Base-by-base conservation (phyloP, 2,888 invertebrate genomes). In the Metallyticus violacea region DNA sequence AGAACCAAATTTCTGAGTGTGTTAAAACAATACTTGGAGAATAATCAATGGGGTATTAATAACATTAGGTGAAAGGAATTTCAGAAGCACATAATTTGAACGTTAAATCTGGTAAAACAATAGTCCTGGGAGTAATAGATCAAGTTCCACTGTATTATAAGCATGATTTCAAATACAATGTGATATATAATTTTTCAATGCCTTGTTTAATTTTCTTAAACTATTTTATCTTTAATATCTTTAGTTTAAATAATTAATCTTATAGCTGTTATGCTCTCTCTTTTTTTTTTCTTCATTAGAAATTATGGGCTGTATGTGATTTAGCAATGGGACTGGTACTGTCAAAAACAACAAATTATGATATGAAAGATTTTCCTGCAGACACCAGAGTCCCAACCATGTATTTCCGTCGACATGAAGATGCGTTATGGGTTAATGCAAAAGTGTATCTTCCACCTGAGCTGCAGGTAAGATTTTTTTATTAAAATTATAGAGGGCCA, bases 251-350 rank as follows among this genome's bases (percentile, higher is more conserved):
- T 9, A n/a, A 29, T 26, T 0, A 0, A 29, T 1, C 15, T 26
- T 26, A 27, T 3, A 81, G 3, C 4, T 29, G 1, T 81, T 81
- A 28, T 3, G 9, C 4, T 28, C 22, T 81, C 30, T 27, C 29
- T 62, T 88, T 84, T 85, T 77, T 88, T 89, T 87, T 88, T 87
- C 89, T 86, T 89, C 92, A 0, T n/a, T 92, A 99, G 98, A 99
- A 98, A 96, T 93, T 99, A 91, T 99, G 99, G 97, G 97, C 99
- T 30, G 95, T 98, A 85, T 99, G 99, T 93, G 99, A 99, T 93
- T 93, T 99, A 89, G 97, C 98, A 25, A 95, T 98, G 93, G 97
- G 97, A 83, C 94, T 99, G 90, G 95, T 99, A 89, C 95, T 97
- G 93, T 95, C 97, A 87, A 97, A 98, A 91, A 96, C 97, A 83